Evolutionary conservation across 2,888 invertebrate genomes (phyloP).

Genomic region (Diploptera punctata): DNA sequence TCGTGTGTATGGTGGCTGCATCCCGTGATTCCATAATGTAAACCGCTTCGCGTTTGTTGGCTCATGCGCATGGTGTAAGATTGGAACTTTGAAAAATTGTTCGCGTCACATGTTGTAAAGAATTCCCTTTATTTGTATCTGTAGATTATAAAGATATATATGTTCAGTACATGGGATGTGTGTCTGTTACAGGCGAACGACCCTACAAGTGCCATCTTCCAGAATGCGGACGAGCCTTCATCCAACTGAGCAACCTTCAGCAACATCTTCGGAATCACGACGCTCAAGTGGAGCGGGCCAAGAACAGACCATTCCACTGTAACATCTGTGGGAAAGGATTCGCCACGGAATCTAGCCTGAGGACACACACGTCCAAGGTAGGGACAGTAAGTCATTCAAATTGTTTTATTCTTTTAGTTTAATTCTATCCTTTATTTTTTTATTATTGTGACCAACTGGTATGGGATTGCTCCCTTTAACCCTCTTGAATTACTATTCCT

Average conservation of each 20-base stretch:
- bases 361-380: constrained; percentile 98
- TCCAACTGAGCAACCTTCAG: constrained; percentile 94
- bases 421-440: not conserved
- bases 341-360: constrained; percentile 92
- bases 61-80: too few species aligned
- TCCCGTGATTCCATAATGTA: too few species aligned
- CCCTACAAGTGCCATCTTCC: constrained; percentile 97
- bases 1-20: too few species aligned
- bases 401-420: not conserved
- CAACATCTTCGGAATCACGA: constrained; percentile 96
- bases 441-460: not conserved
- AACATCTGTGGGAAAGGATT: constrained; percentile 97
- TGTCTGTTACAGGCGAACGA: constrained; percentile 84
- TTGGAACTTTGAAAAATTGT: too few species aligned
- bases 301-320: constrained; percentile 95
- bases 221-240: constrained; percentile 95
- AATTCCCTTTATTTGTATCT: too few species aligned
- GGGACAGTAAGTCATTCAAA: constrained; percentile 55
- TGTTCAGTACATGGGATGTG: too few species aligned
- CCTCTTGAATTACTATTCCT: too few species aligned
- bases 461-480: too few species aligned
- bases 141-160: too few species aligned
- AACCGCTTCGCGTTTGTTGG: too few species aligned
- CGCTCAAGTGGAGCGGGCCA: constrained; percentile 92
- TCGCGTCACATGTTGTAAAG: too few species aligned